phyloP scores from a whole-genome alignment of 2,888 invertebrate species.

The Notodonta ziczac region DNA sequence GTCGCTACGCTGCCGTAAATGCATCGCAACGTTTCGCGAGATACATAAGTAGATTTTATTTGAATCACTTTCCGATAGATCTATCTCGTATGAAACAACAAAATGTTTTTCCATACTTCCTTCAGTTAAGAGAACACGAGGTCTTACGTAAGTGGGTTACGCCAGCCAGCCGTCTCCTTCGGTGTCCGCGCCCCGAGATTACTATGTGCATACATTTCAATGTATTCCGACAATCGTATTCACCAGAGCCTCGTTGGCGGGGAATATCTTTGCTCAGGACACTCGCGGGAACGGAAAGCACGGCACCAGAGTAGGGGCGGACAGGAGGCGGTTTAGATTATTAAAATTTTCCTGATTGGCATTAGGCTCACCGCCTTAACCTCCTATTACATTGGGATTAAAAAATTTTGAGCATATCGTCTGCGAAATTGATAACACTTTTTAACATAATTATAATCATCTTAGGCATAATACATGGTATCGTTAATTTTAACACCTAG shows the following conservation, averaged over 20 bases:
- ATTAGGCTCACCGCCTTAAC: background rate
- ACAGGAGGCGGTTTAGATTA: background rate
- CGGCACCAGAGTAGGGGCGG: background rate
- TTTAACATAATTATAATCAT: too few relatives aligned
- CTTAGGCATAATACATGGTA: too few relatives aligned
- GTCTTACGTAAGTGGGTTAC: constrained; percentile 7
- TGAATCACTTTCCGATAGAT: background rate
- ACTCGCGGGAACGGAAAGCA: constrained; percentile 9
- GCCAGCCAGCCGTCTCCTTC: constrained; percentile 9
- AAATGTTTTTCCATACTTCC: background rate
- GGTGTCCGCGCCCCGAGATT: constrained; percentile 15
- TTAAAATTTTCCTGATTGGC: background rate
- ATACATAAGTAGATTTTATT: background rate
- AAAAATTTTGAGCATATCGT: too few relatives aligned
- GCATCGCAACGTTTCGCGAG: too few relatives aligned
- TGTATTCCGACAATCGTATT: constrained; percentile 34
- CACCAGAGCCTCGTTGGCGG: constrained; percentile 18
- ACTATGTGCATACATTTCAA: constrained; percentile 53
- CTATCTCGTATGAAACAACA: background rate
- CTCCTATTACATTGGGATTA: background rate
- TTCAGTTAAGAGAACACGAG: background rate
- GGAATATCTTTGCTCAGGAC: constrained; percentile 25
- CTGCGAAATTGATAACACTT: too few relatives aligned
- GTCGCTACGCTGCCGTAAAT: too few relatives aligned
- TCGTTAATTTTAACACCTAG: too few relatives aligned